A percentile compares a stretch with the other conserved stretches of the same genome.
phyloP scores from a whole-genome alignment of 1,140 invertebrate species.

The Holotrichia oblita region DNA sequence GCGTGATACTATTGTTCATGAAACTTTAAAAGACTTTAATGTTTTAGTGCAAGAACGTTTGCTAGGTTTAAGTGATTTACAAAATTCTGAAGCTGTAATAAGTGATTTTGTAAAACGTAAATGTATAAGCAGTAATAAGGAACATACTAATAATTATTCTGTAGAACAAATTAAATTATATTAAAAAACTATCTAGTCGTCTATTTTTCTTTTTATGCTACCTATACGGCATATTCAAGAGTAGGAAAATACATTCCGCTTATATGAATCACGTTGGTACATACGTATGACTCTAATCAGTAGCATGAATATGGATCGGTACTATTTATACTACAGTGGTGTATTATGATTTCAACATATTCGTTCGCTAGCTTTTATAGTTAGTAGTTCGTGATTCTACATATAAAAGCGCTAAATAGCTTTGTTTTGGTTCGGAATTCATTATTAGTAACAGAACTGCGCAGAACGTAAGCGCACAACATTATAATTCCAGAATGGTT shows the following conservation, averaged over 20 bases:
- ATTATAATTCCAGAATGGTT: no score
- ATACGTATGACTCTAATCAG: no score
- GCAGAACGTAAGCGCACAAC: no score
- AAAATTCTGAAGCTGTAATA: slow-evolving; percentile 60
- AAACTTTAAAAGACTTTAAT: slow-evolving; percentile 65
- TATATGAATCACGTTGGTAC: no score
- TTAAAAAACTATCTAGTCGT: slow-evolving; percentile 35
- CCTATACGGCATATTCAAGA: not conserved
- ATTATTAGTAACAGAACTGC: no score
- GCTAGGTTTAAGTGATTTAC: slow-evolving; percentile 58
- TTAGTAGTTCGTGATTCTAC: no score
- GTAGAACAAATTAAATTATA: slow-evolving; percentile 54
- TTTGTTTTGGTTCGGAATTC: no score
- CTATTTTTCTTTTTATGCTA: not conserved
- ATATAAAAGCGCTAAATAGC: no score
- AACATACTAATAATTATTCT: slow-evolving; percentile 51
- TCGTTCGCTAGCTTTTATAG: no score
- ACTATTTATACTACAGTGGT: no score
- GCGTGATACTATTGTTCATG: slow-evolving; percentile 67
- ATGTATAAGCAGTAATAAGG: slow-evolving; percentile 49
- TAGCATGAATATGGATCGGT: no score
- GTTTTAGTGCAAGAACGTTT: slow-evolving; percentile 66
- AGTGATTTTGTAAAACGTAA: slow-evolving; percentile 58
- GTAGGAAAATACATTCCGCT: slow-evolving; percentile 47
- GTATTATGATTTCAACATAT: no score